Base-by-base conservation (phyloP, 35 echinoderm and acorn worm genomes). In the Apostichopus parvimensis region DNA sequence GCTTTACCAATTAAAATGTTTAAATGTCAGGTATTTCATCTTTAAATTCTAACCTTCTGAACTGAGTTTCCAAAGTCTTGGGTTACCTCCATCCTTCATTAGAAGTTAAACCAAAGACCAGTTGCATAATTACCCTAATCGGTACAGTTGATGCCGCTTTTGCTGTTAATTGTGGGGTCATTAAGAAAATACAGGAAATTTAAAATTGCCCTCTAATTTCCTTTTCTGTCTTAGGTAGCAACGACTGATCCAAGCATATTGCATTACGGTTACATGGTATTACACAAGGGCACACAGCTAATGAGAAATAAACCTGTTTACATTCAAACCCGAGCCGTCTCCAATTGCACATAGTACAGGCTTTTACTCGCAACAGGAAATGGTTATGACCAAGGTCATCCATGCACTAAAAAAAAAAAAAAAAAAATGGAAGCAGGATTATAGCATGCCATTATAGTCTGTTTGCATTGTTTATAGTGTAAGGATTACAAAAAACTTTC, bases 181-280 rank as follows among this genome's bases (percentile, higher is more conserved):
- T 88, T 88, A 88, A 54, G 86, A 88, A 88, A 66, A 88, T 88
- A 88, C 57, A 88, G 86, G 86, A 88, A 88, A 88, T 88, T 88
- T 88, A 64, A 73, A 88, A 88, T 88, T 88, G 86, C 23, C 86
- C 62, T 68, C 28, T 88, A 60, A 88, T 88, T 88, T 88, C 86
- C 86, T 88, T 57, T 52, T 72, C 28, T 88, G 86, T 66, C 61
- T 66, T 24, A 88, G 17, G 62, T 88, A 82, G 86, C n/a, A n/a
- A 64, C 61, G 17, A 72, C 62, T 28, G 61, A 13, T 72, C 11
- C 13, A 52, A 45, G 86, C 28, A 10, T 72, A 88, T 73, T 88
- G 64, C 61, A 23, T 66, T 66, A 88, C 45, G 34, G 68, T 66
- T n/a, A 88, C 86, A 88, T 82, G 45, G 57, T 45, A 88, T 88